Percentiles rank a stretch among this genome's conserved stretches.
These are phyloP conservation scores for Habrosyne pyritoides DNA, from an alignment of 2,888 invertebrate species.

Conservation along the genomic window DNA sequence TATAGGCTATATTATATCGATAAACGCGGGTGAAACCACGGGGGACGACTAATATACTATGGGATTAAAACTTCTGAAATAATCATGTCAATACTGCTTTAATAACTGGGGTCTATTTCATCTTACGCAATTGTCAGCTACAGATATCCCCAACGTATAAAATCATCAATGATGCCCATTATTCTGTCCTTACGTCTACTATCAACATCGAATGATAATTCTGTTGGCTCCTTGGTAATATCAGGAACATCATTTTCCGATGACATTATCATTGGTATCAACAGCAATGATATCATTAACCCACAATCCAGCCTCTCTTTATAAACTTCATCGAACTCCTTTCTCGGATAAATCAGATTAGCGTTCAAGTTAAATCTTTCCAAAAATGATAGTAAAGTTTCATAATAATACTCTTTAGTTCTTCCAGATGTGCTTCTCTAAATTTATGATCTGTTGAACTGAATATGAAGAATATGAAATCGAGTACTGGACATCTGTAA, in stretches of 20 bases:
- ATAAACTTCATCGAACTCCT: slow-evolving; percentile 44
- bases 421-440: slow-evolving; percentile 37
- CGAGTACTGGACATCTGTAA: slow-evolving; percentile 38
- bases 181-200: slow-evolving; percentile 25
- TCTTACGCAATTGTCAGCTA: slow-evolving; percentile 13
- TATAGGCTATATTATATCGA: no score
- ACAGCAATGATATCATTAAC: slow-evolving; percentile 33
- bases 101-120: neutral
- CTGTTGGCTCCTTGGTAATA: slow-evolving; percentile 11
- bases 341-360: slow-evolving; percentile 34
- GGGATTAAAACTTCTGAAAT: no score
- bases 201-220: slow-evolving; percentile 20
- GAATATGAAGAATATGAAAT: slow-evolving; percentile 41
- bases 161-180: slow-evolving; percentile 39
- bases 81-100: no score
- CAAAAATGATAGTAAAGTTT: slow-evolving; percentile 37
- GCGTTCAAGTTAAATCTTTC: slow-evolving; percentile 41
- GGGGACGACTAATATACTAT: no score
- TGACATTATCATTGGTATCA: slow-evolving; percentile 28
- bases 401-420: slow-evolving; percentile 46
- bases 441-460: slow-evolving; percentile 39
- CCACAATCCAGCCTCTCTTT: slow-evolving; percentile 43
- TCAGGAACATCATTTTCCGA: slow-evolving; percentile 16
- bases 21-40: no score
- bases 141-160: slow-evolving; percentile 37